Conservation (phyloP, 2,888 invertebrate species). For the Hirtodrosophila histrioides region DNA sequence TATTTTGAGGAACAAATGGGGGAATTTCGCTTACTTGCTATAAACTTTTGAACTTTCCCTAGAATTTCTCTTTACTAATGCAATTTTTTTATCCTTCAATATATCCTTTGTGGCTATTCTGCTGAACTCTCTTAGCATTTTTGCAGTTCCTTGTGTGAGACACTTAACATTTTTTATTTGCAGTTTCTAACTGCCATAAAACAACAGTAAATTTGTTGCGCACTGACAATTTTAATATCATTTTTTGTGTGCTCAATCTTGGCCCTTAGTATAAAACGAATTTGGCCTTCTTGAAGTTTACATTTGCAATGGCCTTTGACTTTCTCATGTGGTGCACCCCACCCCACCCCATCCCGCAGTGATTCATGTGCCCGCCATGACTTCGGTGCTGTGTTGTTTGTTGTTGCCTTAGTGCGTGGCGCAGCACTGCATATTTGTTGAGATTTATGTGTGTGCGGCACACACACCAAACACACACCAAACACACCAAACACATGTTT, state of each 20-base stretch:
- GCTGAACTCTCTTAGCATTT: no score
- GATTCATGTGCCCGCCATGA: slow-evolving; percentile 51
- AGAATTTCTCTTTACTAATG: no score
- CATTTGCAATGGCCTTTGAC: slow-evolving; percentile 52
- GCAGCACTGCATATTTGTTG: slow-evolving; percentile 54
- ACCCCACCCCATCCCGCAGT: slow-evolving; percentile 16
- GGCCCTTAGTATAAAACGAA: slow-evolving; percentile 33
- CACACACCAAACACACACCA: slow-evolving; percentile 16
- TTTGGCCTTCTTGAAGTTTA: slow-evolving; percentile 54
- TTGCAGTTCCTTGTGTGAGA: no score
- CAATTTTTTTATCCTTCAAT: no score
- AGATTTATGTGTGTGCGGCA: slow-evolving; percentile 58
- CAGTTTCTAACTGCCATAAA: slow-evolving; percentile 11
- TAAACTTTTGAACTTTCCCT: no score
- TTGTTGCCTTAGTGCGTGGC: slow-evolving; percentile 50
- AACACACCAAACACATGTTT: slow-evolving; percentile 35
- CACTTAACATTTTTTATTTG: slow-evolving; percentile 4
- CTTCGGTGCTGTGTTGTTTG: slow-evolving; percentile 32
- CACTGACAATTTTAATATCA: slow-evolving; percentile 31
- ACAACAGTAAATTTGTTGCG: slow-evolving; percentile 25
- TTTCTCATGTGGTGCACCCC: slow-evolving; percentile 17
- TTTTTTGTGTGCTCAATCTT: slow-evolving; percentile 21
- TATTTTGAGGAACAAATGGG: no score
- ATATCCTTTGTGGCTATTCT: no score
- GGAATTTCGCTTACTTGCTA: no score